A percentile compares a stretch with the other conserved stretches of the same genome.
Conservation (phyloP, 1,140 invertebrate genomes). For the Leptopilina boulardi region DNA sequence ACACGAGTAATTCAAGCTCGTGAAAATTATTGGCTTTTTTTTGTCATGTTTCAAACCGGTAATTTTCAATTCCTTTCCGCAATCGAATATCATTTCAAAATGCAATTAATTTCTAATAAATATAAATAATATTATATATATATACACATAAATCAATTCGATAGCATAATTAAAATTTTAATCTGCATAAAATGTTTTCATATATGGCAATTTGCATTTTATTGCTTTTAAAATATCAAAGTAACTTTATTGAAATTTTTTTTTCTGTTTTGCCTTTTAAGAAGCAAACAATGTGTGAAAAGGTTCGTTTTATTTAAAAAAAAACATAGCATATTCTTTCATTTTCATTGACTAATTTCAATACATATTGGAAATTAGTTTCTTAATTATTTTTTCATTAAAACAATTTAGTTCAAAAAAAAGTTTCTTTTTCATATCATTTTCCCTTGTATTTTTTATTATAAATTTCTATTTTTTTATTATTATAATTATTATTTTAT, state of each 20-base stretch:
- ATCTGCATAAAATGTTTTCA: not conserved
- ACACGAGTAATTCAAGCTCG: not conserved
- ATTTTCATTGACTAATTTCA: no score
- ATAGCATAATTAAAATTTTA: not conserved
- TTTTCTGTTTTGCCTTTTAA: not conserved
- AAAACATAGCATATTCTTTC: no score
- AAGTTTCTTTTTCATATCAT: no score
- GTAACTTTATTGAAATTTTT: constrained; percentile 1
- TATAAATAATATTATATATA: not conserved
- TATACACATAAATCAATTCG: not conserved
- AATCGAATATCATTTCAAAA: not conserved
- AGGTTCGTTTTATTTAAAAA: not conserved
- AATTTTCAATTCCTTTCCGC: not conserved
- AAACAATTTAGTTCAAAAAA: no score
- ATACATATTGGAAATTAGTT: no score
- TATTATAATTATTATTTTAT: no score
- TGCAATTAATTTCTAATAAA: not conserved
- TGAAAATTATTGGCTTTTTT: not conserved
- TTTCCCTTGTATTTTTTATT: no score
- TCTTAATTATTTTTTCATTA: no score
- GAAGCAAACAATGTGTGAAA: not conserved
- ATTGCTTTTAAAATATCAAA: not conserved
- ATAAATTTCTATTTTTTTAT: no score
- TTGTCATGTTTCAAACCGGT: no score
- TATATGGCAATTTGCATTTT: not conserved